Conservation (phyloP, 2,797 vertebrate species). For the Vultur gryphus region DNA sequence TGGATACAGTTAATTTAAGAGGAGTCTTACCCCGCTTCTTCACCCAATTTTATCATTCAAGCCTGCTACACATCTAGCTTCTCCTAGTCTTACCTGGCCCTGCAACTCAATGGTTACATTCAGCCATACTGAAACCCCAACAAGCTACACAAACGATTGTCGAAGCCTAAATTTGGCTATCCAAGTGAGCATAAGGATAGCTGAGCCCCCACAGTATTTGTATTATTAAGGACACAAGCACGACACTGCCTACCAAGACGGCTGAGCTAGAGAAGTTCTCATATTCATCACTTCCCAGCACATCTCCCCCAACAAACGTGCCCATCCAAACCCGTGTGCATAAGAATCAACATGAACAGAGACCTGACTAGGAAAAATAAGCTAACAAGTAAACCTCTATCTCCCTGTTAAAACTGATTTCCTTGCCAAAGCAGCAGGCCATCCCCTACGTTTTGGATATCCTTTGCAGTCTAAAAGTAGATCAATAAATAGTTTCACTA, state of each 20-base stretch:
- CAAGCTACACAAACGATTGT: background rate
- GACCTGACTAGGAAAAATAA: background rate
- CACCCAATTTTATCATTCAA: background rate
- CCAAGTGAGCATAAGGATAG: background rate
- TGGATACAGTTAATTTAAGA: background rate
- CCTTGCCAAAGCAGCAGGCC: background rate
- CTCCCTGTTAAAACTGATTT: background rate
- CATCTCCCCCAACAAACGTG: background rate
- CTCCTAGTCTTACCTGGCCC: background rate
- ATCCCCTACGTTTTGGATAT: background rate
- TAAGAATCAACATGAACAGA: background rate
- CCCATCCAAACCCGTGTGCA: background rate
- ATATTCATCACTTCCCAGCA: background rate
- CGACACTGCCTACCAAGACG: background rate
- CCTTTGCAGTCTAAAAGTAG: background rate
- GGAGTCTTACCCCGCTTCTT: background rate
- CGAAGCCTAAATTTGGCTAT: slow-evolving; percentile 7
- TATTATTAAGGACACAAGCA: background rate
- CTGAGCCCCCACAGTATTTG: background rate
- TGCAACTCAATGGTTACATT: background rate
- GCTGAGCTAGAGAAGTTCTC: background rate
- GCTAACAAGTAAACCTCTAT: background rate
- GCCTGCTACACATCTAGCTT: background rate
- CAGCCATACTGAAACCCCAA: background rate
- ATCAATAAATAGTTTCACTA: background rate